These are phyloP conservation scores for Gymnothorax javanicus DNA, from an alignment of 2,797 vertebrate species.

Conservation along the genomic window DNA sequence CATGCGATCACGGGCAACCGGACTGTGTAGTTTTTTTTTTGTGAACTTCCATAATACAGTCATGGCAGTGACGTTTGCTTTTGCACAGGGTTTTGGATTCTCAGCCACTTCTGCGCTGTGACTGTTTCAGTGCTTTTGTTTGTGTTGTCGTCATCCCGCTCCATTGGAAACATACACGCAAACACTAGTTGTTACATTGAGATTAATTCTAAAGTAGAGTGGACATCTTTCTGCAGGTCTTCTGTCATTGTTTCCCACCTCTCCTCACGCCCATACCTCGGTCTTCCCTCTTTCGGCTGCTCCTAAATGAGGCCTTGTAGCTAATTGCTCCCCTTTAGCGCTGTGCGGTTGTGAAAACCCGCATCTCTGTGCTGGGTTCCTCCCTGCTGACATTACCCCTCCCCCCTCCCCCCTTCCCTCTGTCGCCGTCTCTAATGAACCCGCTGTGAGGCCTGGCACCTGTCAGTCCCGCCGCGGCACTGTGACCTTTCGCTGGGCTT, in stretches of 20 bases:
- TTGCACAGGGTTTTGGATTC: neutral
- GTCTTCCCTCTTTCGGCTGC: neutral
- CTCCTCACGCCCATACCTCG: neutral
- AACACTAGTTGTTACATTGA: neutral
- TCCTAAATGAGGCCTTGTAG: neutral
- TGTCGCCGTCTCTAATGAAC: neutral
- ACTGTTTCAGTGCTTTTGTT: neutral
- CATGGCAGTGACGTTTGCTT: neutral
- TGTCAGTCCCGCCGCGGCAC: neutral
- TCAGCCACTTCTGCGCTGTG: neutral
- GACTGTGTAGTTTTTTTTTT: neutral
- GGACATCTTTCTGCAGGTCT: neutral
- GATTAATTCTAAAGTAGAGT: neutral
- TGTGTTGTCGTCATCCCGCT: neutral
- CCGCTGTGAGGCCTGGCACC: neutral
- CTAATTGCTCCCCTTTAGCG: neutral
- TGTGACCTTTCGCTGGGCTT: conserved; percentile 17
- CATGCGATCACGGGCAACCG: too few species aligned
- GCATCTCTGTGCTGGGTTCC: neutral
- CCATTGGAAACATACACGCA: neutral
- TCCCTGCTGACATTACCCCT: neutral
- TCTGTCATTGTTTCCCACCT: neutral
- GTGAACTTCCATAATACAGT: neutral
- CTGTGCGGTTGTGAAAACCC: neutral
- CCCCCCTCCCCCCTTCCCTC: neutral